Evolutionary conservation across 2,113 vertebrate genomes (phyloP).

Genomic region (Phalacrocorax pelagicus): DNA sequence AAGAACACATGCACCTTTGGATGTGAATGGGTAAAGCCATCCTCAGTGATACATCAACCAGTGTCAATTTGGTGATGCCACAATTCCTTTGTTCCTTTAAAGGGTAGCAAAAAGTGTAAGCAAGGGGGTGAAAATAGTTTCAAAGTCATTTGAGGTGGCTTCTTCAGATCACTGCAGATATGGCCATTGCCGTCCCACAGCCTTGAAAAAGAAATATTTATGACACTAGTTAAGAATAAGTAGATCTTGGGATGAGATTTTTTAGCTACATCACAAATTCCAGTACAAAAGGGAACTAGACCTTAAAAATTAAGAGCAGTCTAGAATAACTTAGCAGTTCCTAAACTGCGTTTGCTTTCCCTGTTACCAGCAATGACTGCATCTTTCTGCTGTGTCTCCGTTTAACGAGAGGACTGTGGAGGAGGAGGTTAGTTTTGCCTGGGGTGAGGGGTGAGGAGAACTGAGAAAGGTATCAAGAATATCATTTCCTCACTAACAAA

Average conservation of each 20-base stretch:
- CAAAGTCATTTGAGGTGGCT: background rate
- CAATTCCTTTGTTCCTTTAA: background rate
- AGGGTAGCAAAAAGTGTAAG: background rate
- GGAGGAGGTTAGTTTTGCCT: background rate
- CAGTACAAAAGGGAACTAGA: background rate
- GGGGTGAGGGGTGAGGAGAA: slow-evolving; percentile 11
- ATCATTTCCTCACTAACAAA: slow-evolving; percentile 33
- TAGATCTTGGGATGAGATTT: background rate
- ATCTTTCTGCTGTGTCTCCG: background rate
- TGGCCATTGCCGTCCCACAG: background rate
- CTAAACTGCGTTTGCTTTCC: background rate
- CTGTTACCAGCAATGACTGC: background rate
- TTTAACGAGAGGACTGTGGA: background rate
- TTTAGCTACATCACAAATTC: background rate
- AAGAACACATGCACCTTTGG: background rate
- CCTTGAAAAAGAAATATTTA: background rate
- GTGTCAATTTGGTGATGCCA: background rate
- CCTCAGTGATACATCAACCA: background rate
- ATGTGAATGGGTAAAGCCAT: background rate
- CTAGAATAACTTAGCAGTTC: slow-evolving; percentile 8
- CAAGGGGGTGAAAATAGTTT: background rate
- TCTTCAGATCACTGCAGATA: background rate
- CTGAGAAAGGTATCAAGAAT: slow-evolving; percentile 35
- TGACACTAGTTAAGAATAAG: background rate
- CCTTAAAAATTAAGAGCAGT: background rate